Evolutionary conservation across 2,113 vertebrate species (phyloP).

Genomic region (Sterrhoptilus dennistouni): DNA sequence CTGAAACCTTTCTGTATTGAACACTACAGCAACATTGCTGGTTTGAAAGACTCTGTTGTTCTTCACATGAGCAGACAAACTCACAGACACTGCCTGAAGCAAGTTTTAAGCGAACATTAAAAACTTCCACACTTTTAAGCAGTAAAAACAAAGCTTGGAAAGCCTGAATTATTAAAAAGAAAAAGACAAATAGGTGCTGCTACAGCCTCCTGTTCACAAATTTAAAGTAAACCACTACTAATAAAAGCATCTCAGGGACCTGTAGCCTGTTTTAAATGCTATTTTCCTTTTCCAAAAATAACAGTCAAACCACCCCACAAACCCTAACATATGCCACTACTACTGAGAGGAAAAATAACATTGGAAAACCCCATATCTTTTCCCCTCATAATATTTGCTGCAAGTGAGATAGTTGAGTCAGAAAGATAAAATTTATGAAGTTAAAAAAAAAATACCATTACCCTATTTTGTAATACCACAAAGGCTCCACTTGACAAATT

Average conservation of each 20-base stretch:
- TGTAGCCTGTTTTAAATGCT: neutral
- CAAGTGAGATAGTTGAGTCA: neutral
- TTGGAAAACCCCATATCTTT: neutral
- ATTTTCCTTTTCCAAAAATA: neutral
- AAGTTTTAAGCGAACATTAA: slow-evolving; percentile 54
- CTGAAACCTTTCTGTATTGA: neutral
- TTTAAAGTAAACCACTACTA: neutral
- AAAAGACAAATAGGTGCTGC: neutral
- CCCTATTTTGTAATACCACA: neutral
- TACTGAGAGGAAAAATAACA: neutral
- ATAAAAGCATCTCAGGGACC: neutral
- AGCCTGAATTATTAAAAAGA: slow-evolving; percentile 27
- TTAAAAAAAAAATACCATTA: neutral
- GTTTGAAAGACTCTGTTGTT: slow-evolving; percentile 33
- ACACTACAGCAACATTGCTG: neutral
- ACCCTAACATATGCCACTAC: neutral
- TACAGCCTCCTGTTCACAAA: neutral
- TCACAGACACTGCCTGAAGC: slow-evolving; percentile 41
- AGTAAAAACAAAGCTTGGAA: neutral
- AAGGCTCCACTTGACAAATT: neutral
- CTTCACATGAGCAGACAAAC: slow-evolving; percentile 33
- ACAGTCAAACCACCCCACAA: accelerated
- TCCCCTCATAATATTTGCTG: accelerated
- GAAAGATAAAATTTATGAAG: neutral
- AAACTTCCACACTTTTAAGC: slow-evolving; percentile 18